Base-by-base conservation (phyloP, 2,113 vertebrate genomes). In the Aspiorhynchus laticeps region DNA sequence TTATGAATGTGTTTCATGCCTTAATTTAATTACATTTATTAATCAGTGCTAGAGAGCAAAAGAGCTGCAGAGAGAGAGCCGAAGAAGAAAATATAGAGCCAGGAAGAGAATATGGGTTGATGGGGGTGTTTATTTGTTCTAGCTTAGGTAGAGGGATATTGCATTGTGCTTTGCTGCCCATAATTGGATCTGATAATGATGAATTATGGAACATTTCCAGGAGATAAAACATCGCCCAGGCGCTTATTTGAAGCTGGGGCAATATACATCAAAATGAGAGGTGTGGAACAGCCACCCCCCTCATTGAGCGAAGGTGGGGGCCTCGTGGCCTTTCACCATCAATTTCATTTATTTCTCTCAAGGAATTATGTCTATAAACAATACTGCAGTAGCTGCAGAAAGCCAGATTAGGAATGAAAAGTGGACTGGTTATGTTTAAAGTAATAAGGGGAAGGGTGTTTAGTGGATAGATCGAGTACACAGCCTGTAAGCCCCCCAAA, bases 11-110 rank as follows among this genome's bases (percentile, higher is more conserved):
- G 85, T 91, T 92, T 94, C 93, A 93, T 88, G 87, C 89, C 83
- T 86, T 93, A 91, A 93, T 95, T 94, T 93, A 93, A 94, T 95
- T 93, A 89, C 89, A 89, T 93, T 93, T 94, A 94, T 94, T 93
- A 94, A 93, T 94, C 92, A 89, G 87, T 19, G 41, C 76, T 48
- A 24, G 41, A 36, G 67, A 65, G 69, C 80, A 46, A 81, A 73
- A 48, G 43, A 43, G 33, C 63, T 19, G 8, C 4, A 26, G n/a
- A 77, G 56, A 73, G 67, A 53, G 41, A 38, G 5, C 38, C 2
- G 11, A 26, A 21, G 46, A 65, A 51, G 33, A 78, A 83, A 53
- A 28, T 8, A 83, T 12, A 63, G 53, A 33, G 33, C 38, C 77
- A 28, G 87, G 83, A 80, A 36, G 69, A 75, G 82, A 87, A 84